A percentile compares a stretch with the other conserved stretches of the same genome.
Conservation (phyloP, 2,888 invertebrate genomes). For the Drosophila anomalipes region DNA sequence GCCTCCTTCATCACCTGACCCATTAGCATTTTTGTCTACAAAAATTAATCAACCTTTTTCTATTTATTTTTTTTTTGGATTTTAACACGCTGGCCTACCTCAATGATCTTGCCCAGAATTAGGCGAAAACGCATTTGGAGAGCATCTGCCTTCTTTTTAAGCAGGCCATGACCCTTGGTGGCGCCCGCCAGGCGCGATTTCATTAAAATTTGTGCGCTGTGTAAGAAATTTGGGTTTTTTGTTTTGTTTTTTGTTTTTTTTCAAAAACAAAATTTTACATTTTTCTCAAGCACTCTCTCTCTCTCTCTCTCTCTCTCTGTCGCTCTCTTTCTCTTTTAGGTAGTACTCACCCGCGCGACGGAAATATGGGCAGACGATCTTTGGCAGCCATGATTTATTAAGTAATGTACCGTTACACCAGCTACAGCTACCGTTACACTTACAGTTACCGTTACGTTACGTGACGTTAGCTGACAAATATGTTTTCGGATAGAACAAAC, state of each 20-base stretch:
- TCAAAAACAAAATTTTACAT: background rate
- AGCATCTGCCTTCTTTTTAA: conserved; percentile 99
- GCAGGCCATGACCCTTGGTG: conserved; percentile 98
- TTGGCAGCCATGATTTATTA: conserved; percentile 91
- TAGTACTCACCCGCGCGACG: conserved; percentile 95
- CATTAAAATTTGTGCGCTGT: conserved; percentile 98
- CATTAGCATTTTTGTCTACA: conserved; percentile 83
- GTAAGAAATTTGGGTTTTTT: background rate
- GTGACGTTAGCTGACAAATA: background rate
- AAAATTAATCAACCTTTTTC: background rate
- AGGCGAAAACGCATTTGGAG: conserved; percentile 98
- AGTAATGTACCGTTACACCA: conserved; percentile 14
- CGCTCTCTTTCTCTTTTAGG: conserved; percentile 92
- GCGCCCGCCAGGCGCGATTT: conserved; percentile 98
- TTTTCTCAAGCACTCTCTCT: background rate
- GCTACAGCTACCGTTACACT: conserved; percentile 15
- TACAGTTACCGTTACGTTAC: conserved; percentile 12
- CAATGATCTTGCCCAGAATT: conserved; percentile 99
- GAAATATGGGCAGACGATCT: conserved; percentile 95
- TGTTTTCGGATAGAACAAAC: conserved; percentile 12
- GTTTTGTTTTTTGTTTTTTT: too few relatives aligned
- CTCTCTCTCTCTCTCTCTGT: background rate
- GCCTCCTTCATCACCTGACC: conserved; percentile 99
- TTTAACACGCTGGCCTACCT: conserved; percentile 87
- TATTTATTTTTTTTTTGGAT: background rate